phyloP scores from a whole-genome alignment of 1,140 invertebrate species.

The Drosophila trapezifrons region DNA sequence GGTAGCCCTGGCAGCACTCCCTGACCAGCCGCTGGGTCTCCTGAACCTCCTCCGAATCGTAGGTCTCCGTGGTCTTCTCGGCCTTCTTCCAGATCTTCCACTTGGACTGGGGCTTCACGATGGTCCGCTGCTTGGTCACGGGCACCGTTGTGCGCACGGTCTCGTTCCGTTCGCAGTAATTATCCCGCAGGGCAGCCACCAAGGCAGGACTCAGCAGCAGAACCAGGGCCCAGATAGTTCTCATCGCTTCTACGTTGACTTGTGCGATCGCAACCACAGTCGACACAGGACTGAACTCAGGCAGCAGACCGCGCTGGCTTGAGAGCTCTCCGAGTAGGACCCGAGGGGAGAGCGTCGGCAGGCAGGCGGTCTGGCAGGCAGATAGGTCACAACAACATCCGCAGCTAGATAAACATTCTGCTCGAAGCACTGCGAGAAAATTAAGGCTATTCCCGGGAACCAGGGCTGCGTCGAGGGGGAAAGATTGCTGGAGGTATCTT shows the following conservation, averaged over 20 bases:
- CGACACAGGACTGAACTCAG: slow-evolving; percentile 49
- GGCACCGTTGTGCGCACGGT: slow-evolving; percentile 42
- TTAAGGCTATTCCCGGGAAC: neutral
- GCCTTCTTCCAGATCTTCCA: slow-evolving; percentile 66
- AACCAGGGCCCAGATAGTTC: slow-evolving; percentile 13
- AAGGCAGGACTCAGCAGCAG: slow-evolving; percentile 33
- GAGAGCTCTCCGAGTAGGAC: slow-evolving; percentile 20
- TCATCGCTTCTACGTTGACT: slow-evolving; percentile 27
- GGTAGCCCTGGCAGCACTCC: slow-evolving; percentile 64
- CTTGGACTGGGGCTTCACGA: slow-evolving; percentile 50
- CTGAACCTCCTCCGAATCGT: slow-evolving; percentile 48
- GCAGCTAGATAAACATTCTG: slow-evolving; percentile 38
- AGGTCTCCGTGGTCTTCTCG: slow-evolving; percentile 38
- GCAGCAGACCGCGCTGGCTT: slow-evolving; percentile 1
- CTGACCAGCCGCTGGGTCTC: slow-evolving; percentile 42
- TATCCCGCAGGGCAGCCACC: slow-evolving; percentile 32
- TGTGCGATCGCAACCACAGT: slow-evolving; percentile 34
- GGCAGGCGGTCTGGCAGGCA: slow-evolving; percentile 10
- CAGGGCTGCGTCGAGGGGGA: neutral
- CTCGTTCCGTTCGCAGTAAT: slow-evolving; percentile 65
- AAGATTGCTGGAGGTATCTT: too few relatives aligned
- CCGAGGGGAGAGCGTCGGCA: neutral
- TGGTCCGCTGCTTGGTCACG: slow-evolving; percentile 50
- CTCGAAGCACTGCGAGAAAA: slow-evolving; percentile 19
- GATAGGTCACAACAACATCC: slow-evolving; percentile 52